Conservation (phyloP, 2,888 invertebrate species). For the Carpatolechia fugitivella region DNA sequence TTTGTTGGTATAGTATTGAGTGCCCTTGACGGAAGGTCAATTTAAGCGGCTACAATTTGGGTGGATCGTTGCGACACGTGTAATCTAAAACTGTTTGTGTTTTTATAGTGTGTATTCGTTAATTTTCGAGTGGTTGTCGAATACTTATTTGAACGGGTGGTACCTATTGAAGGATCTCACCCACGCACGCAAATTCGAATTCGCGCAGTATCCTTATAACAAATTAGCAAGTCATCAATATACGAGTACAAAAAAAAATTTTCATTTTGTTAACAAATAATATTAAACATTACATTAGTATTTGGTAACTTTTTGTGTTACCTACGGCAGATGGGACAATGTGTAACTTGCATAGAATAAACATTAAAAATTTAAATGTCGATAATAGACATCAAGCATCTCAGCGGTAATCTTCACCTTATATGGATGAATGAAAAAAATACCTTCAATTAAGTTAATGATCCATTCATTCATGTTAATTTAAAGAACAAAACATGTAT, state of each 20-base stretch:
- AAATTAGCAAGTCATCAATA: constrained; percentile 4
- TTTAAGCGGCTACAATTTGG: constrained; percentile 47
- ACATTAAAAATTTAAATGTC: background rate
- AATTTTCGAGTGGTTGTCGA: constrained; percentile 64
- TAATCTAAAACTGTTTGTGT: constrained; percentile 53
- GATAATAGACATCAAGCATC: background rate
- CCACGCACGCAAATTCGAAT: constrained; percentile 32
- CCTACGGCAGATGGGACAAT: background rate
- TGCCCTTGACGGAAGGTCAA: constrained; percentile 70
- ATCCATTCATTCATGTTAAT: constrained; percentile 4
- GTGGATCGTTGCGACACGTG: constrained; percentile 58
- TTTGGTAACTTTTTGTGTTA: background rate
- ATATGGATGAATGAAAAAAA: constrained; percentile 12
- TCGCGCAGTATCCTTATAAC: background rate
- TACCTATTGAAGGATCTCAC: constrained; percentile 55
- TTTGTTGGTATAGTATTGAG: constrained; percentile 37
- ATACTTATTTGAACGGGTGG: constrained; percentile 36
- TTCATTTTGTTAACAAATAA: background rate
- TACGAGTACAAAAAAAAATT: background rate
- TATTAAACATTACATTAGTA: background rate
- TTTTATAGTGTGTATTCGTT: constrained; percentile 59
- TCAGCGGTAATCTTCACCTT: constrained; percentile 3
- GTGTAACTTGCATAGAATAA: background rate
- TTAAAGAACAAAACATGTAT: background rate
- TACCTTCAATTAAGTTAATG: constrained; percentile 9